Percentiles rank a stretch among this genome's conserved stretches.
phyloP scores from a whole-genome alignment of 2,888 invertebrate species.

The Halictus ligatus region DNA sequence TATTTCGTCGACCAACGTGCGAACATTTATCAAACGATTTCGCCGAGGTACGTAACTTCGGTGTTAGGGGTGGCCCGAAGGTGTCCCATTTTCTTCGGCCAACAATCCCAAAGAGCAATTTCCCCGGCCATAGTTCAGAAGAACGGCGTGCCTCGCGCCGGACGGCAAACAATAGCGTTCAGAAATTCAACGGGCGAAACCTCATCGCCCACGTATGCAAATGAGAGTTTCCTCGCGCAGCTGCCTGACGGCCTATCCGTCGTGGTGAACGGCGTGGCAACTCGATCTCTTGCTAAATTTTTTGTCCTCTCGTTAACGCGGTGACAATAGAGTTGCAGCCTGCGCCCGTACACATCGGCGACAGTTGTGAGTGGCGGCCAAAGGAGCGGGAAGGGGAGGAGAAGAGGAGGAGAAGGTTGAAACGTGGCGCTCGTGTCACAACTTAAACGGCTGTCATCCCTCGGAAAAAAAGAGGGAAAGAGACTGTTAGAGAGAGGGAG shows the following conservation, averaged over 20 bases:
- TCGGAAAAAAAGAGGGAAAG: conserved; percentile 28
- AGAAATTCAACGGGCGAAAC: conserved; percentile 13
- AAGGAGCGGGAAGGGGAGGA: not conserved
- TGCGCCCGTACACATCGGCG: conserved; percentile 28
- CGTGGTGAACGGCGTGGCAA: conserved; percentile 39
- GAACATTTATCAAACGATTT: too few relatives aligned
- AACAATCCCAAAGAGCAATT: not conserved
- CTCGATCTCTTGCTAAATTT: conserved; percentile 51
- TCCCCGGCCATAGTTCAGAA: not conserved
- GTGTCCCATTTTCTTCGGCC: not conserved
- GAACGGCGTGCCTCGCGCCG: not conserved
- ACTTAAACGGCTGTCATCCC: conserved; percentile 69
- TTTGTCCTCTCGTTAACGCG: conserved; percentile 47
- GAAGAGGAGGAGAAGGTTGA: not conserved
- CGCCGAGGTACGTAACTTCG: too few relatives aligned
- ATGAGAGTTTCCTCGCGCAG: conserved; percentile 27
- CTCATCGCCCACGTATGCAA: conserved; percentile 11
- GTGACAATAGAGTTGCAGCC: conserved; percentile 53
- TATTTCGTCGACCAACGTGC: too few relatives aligned
- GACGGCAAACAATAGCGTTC: conserved; percentile 1
- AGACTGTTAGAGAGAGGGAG: not conserved
- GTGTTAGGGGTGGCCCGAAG: not conserved
- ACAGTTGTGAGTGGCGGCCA: conserved; percentile 38
- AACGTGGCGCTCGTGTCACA: conserved; percentile 63
- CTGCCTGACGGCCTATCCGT: conserved; percentile 13